Conservation (phyloP, 35 echinoderm and acorn worm species). For the Anneissia japonica region DNA sequence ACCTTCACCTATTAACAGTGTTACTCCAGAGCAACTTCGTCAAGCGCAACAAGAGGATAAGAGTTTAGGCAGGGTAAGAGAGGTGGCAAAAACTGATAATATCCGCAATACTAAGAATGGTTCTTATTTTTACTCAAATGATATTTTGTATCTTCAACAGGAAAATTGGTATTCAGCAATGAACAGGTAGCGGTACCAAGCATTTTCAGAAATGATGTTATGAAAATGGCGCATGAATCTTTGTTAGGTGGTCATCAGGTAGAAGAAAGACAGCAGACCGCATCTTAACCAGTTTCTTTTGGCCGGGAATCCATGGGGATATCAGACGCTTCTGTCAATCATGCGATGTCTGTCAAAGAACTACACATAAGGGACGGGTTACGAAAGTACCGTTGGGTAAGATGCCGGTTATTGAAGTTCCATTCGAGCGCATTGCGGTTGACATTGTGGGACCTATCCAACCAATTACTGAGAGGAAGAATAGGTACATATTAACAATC, state of each 20-base stretch:
- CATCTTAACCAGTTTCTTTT: conserved; percentile 26
- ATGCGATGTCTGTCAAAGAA: conserved; percentile 65
- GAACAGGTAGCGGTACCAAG: conserved; percentile 35
- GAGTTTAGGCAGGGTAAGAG: conserved; percentile 1
- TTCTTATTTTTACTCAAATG: neutral
- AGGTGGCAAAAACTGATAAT: neutral
- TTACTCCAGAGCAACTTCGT: neutral
- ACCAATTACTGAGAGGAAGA: neutral
- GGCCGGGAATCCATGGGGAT: conserved; percentile 50
- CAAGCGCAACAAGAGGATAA: conserved; percentile 6
- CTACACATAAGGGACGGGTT: conserved; percentile 40
- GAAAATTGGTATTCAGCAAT: neutral
- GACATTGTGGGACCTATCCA: neutral
- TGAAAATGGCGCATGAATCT: conserved; percentile 47
- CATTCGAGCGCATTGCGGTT: neutral
- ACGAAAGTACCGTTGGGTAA: conserved; percentile 21
- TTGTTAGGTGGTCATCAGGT: conserved; percentile 39
- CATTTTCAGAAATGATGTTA: conserved; percentile 7
- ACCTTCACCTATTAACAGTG: neutral
- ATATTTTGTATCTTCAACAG: neutral
- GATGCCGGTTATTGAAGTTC: neutral
- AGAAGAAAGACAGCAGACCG: conserved; percentile 29
- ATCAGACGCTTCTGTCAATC: conserved; percentile 16
- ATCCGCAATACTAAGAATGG: neutral
- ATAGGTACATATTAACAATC: neutral